Base-by-base conservation (phyloP, 2,888 invertebrate genomes). In the Drosophila merina region DNA sequence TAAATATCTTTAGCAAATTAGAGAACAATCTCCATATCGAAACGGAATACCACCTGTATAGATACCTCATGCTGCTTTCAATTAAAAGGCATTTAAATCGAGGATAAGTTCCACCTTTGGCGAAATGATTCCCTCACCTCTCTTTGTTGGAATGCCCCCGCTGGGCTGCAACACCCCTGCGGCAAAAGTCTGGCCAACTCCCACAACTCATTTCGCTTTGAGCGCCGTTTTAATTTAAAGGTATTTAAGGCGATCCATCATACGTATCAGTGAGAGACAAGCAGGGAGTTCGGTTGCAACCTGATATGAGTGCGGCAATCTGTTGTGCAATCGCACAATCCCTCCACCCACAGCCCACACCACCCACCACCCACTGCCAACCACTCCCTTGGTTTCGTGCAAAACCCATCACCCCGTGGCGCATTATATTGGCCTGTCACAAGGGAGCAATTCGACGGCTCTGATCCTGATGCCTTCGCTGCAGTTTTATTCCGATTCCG, bases 401-500 rank as follows among this genome's bases (percentile, higher is more conserved):
- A 44, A n/a, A 30, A 33, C 25, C 30, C 66, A 64, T 74, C 77
- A 76, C 90, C 91, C 91, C 87, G 91, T 88, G 85, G 90, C 87
- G 91, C 89, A 80, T 91, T 91, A 90, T 91, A 91, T 91, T 90
- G 91, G 87, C 81, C 83, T 89, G 90, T 89, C 91, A 90, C 92
- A 90, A 90, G 92, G 92, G 91, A 91, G 91, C 91, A 90, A 92
- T 91, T 91, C 90, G 79, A 86, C 76, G 86, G 74, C 85, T 78
- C 83, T 58, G 81, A 52, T 31, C 54, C 38, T 50, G 42, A 44
- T 38, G 56, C 12, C 36, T 42, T 31, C 31, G 60, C 45, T 64
- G 67, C 63, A 64, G 51, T 52, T 44, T 44, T 25, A 44, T 20
- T 25, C 52, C 45, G 28, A 50, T 33, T 31, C 30, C 31, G 10